These are phyloP conservation scores for Turritopsis dohrnii DNA, from an alignment of 30 jellyfish, hydroid and myxozoan species.

Conservation along the genomic window DNA sequence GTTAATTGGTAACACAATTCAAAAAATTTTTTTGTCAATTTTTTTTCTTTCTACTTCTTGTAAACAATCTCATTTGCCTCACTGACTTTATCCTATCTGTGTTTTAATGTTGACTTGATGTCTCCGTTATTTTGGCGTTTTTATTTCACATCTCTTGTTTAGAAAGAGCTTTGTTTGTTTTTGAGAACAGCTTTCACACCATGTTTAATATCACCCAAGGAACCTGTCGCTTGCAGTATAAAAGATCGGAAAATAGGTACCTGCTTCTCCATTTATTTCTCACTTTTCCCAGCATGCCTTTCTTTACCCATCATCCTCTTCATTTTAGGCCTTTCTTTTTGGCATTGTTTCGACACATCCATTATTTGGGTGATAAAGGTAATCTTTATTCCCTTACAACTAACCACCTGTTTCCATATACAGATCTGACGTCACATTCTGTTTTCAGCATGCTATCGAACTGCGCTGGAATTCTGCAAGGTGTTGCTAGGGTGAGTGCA, in stretches of 20 bases:
- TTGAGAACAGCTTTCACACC: slow-evolving; percentile 78
- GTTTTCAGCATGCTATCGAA: slow-evolving; percentile 81
- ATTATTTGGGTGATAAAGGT: slow-evolving; percentile 74
- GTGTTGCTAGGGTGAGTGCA: slow-evolving; percentile 71
- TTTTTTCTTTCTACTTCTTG: background rate
- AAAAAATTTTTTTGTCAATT: no score
- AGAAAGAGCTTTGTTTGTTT: slow-evolving; percentile 82
- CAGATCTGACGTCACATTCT: no score
- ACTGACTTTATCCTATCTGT: background rate
- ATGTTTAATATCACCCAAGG: slow-evolving; percentile 75
- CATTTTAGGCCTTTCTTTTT: slow-evolving; percentile 71
- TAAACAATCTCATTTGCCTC: background rate
- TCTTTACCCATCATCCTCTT: background rate
- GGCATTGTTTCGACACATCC: slow-evolving; percentile 92
- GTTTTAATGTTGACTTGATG: background rate
- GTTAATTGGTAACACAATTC: slow-evolving; percentile 77
- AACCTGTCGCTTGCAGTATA: slow-evolving; percentile 72
- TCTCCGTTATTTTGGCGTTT: no score
- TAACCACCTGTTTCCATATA: no score
- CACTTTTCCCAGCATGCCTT: background rate
- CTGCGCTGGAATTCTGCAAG: slow-evolving; percentile 87
- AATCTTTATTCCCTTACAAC: background rate
- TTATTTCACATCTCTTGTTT: background rate
- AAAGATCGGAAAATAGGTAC: slow-evolving; percentile 89
- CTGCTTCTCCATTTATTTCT: no score